Percentiles rank a stretch among this genome's conserved stretches.
phyloP scores from a whole-genome alignment of 2,113 vertebrate species.

The Pelobates fuscus region DNA sequence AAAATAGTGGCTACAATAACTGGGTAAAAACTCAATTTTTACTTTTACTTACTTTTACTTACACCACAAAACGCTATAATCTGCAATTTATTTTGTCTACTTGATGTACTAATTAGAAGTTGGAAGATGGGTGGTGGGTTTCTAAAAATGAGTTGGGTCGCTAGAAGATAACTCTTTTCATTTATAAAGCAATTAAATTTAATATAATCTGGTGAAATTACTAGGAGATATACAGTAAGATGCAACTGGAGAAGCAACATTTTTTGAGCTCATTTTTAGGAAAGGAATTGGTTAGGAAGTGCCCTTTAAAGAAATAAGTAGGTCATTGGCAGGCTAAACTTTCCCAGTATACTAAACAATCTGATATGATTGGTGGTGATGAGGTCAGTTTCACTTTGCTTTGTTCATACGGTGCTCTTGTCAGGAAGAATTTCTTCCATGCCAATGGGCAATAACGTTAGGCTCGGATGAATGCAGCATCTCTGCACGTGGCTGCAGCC shows the following conservation, averaged over 20 bases:
- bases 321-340: constrained; percentile 52
- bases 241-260: neutral
- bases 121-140: too few species aligned
- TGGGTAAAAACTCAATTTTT: too few species aligned
- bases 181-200: too few species aligned
- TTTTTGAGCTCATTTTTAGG: neutral
- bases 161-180: too few species aligned
- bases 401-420: constrained; percentile 55
- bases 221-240: neutral
- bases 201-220: too few species aligned
- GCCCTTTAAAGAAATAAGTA: constrained; percentile 63
- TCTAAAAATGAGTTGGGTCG: too few species aligned
- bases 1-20: too few species aligned
- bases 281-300: neutral
- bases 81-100: too few species aligned
- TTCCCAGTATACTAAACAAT: constrained; percentile 43
- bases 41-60: too few species aligned
- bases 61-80: too few species aligned
- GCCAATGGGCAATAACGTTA: constrained; percentile 47
- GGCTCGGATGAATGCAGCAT: constrained; percentile 24
- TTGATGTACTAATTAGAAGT: too few species aligned
- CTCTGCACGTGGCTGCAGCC: constrained; percentile 42
- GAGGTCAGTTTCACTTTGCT: constrained; percentile 62
- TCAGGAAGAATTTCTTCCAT: constrained; percentile 63
- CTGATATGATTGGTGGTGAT: constrained; percentile 62